Conservation (phyloP, 2,888 invertebrate species). For the Gryllus longicercus region DNA sequence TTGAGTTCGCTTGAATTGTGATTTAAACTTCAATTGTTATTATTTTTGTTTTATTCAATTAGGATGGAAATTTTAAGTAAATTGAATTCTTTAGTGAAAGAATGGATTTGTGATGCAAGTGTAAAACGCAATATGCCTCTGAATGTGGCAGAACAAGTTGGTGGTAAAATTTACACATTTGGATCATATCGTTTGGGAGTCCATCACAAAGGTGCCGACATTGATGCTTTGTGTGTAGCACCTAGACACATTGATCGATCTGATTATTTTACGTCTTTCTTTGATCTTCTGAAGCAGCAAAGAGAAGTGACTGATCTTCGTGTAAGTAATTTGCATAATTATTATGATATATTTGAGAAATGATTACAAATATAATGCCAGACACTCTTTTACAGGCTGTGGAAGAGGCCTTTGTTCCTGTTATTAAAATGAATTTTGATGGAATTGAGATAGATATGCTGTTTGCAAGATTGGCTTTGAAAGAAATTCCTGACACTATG, state of each 20-base stretch:
- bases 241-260: constrained; percentile 89
- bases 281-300: constrained; percentile 82
- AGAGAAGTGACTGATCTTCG: constrained; percentile 79
- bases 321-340: constrained; percentile 49
- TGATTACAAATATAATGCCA: not conserved
- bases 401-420: constrained; percentile 98
- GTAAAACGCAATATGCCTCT: constrained; percentile 88
- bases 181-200: constrained; percentile 75
- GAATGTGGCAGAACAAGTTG: constrained; percentile 83
- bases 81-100: constrained; percentile 83
- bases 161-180: constrained; percentile 99
- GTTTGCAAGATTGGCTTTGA: constrained; percentile 88
- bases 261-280: constrained; percentile 96
- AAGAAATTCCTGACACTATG: constrained; percentile 82
- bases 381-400: constrained; percentile 63
- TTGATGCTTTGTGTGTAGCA: constrained; percentile 96
- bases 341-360: not conserved
- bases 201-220: constrained; percentile 84
- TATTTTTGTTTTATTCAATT: constrained; percentile 21
- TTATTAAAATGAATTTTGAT: constrained; percentile 98
- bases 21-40: not conserved
- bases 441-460: constrained; percentile 98
- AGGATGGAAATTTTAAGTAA: constrained; percentile 63
- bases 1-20: not conserved
- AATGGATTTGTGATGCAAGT: constrained; percentile 91